Base-by-base conservation (phyloP, 1,140 invertebrate species). In the Potamilus streckersoni region DNA sequence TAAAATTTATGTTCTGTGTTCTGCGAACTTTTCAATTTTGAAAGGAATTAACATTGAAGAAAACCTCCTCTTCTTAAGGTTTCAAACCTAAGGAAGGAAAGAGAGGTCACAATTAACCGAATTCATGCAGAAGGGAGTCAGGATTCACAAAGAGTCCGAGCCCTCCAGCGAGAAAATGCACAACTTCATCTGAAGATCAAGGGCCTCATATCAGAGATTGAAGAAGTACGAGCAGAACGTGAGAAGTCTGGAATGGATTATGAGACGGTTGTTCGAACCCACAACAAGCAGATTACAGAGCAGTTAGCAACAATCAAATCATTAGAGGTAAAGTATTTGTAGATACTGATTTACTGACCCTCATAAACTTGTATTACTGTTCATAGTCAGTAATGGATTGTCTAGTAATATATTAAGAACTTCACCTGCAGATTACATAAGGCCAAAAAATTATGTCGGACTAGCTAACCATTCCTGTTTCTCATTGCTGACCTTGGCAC, bases 121-220 rank as follows among this genome's bases (percentile, higher is more conserved):
- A 83, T 88, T 17, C 85, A 87, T 63, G 70, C 83, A 27, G 89
- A 89, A 57, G 82, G 79, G 63, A 75, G 69, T 59, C 78, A 81
- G 62, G 89, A 90, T 68, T 80, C 84, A 19, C 82, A 88, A 61
- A 82, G 85, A 62, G 83, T 89, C 2, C 82, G 85, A 17, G 79
- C 83, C 2, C 72, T 90, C 57, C 86, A 89, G 75, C 79, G 87
- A 55, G 89, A 90, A 64, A 90, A 90, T 81, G 83, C 86, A 31
- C 84, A 87, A 76, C 72, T 89, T 15, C 83, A 88, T 57, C 78
- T 89, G 19, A 87, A 88, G 71, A 70, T 90, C 0, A 89, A 86
- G 72, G 83, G 82, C 14, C 75, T 89, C n/a, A 79, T 87, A 31
- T 73, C 82, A 66, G 89, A 89, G 77, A 78, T 89, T 66, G 89